A percentile compares a stretch with the other conserved stretches of the same genome.
These are phyloP conservation scores for Caenorhabditis japonica DNA, from an alignment of 2,888 invertebrate species.

Conservation along the genomic window DNA sequence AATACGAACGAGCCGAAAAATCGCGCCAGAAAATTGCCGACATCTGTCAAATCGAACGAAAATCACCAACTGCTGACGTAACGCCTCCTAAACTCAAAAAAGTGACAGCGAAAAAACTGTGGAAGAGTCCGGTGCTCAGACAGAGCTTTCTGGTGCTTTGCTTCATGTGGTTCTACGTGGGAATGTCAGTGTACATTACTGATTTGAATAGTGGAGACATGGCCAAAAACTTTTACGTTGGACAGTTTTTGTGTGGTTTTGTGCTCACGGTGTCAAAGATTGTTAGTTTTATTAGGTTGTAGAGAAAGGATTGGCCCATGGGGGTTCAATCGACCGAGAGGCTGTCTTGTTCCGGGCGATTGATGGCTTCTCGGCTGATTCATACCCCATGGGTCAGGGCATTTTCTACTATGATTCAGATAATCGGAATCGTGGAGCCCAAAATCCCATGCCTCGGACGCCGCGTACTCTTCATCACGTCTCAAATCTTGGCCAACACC, in stretches of 20 bases:
- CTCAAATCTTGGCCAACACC: slow-evolving; percentile 27
- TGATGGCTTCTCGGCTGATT: too few species aligned
- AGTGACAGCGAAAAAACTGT: slow-evolving; percentile 22
- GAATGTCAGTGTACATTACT: slow-evolving; percentile 41
- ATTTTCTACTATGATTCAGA: too few species aligned
- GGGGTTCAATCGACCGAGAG: too few species aligned
- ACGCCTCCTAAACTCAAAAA: slow-evolving; percentile 24
- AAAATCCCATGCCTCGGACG: slow-evolving; percentile 36
- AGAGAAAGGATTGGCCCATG: too few species aligned
- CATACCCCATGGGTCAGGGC: too few species aligned
- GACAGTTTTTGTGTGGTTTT: slow-evolving; percentile 35
- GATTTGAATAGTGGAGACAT: slow-evolving; percentile 47
- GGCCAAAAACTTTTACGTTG: slow-evolving; percentile 40
- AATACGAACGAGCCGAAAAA: slow-evolving; percentile 26
- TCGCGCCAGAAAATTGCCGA: slow-evolving; percentile 29
- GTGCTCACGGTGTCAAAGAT: slow-evolving; percentile 34
- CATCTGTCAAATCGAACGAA: slow-evolving; percentile 22
- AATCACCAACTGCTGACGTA: slow-evolving; percentile 18
- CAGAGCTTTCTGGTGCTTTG: slow-evolving; percentile 35
- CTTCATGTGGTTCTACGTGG: slow-evolving; percentile 50
- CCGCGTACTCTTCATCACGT: slow-evolving; percentile 21
- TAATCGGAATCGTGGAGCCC: slow-evolving; percentile 30
- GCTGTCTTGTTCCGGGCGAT: too few species aligned
- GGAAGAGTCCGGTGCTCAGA: slow-evolving; percentile 26
- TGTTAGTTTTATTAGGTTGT: too few species aligned